phyloP scores from a whole-genome alignment of 2,888 invertebrate species.

The Tipula confusa region DNA sequence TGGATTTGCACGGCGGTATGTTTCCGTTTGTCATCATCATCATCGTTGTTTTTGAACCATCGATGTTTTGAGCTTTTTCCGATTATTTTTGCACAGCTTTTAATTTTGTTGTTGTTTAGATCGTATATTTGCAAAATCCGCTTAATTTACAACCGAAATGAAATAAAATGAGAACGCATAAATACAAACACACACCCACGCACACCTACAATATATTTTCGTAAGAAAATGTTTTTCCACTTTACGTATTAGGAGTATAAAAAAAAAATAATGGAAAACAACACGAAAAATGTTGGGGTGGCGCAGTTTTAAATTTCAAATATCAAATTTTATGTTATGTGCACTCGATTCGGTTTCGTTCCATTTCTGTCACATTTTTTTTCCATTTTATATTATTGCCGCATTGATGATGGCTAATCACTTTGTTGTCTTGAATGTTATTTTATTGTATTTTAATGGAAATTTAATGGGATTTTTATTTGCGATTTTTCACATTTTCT shows the following conservation, averaged over 20 bases:
- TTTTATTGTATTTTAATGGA: slow-evolving; percentile 20
- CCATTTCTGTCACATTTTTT: neutral
- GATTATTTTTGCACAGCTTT: neutral
- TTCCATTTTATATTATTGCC: neutral
- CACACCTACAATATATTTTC: too few relatives aligned
- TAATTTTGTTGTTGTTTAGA: neutral
- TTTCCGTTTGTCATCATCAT: neutral
- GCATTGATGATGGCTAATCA: slow-evolving; percentile 7
- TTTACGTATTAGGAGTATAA: neutral
- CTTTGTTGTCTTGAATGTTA: slow-evolving; percentile 1
- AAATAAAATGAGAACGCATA: neutral
- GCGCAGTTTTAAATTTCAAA: neutral
- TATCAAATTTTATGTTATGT: neutral
- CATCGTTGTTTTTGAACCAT: neutral
- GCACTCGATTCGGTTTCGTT: neutral
- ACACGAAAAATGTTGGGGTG: too few relatives aligned
- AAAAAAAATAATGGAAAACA: neutral
- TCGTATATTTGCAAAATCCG: neutral
- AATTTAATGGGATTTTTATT: slow-evolving; percentile 20
- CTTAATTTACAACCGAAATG: neutral
- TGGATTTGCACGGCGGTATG: neutral
- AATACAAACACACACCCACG: neutral
- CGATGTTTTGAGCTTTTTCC: neutral
- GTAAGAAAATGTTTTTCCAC: neutral
- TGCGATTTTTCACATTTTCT: slow-evolving; percentile 1